Evolutionary conservation across 2,797 vertebrate genomes (phyloP), one percentile per base, ranked within the genome.

Genomic region (Pangasius mekongensis): DNA sequence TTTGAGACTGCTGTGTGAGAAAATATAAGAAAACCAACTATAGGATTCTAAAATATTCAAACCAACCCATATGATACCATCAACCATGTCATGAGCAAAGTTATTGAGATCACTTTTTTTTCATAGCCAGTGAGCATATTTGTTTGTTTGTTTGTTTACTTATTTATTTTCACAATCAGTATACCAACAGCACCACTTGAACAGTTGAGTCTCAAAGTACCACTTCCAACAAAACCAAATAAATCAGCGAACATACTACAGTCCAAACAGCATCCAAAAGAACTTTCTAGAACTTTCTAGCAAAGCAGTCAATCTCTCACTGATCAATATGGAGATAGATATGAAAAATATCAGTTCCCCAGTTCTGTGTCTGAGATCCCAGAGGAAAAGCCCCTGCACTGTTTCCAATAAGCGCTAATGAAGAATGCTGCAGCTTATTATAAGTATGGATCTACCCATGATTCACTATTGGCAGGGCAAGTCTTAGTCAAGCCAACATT

Each of bases 391-490:
- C 20, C 33, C 47, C 52, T 54, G 33, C n/a, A 56, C 64, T 52
- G n/a, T 87, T 83, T 91, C 85, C 90, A 87, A 89, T 89, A 87
- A 89, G 87, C 88, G 81, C 64, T 91, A 91, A 93, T 90, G 89
- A 92, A 92, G 86, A 78, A 86, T 87, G 83, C 87, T 80, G 85
- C 86, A 87, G 89, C 91, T 89, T 90, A 91, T 91, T 90, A 90
- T 62, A 69, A 62, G 90, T 93, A 92, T 92, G 91, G 90, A 92
- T 87, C 86, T 80, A 62, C 89, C 88, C 89, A 90, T 91, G 91
- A 91, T 87, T 90, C 90, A 91, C 90, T 84, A 81, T 91, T 92
- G 89, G 89, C 86, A 88, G 52, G 66, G 78, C 49, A 58, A 73
- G 47, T 52, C 36, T 62, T 85, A 43, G 20, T 87, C 78, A 80